Evolutionary conservation across 2,113 vertebrate species (phyloP), one percentile per base, ranked within the genome.

Genomic region (Cephalopterus ornatus): DNA sequence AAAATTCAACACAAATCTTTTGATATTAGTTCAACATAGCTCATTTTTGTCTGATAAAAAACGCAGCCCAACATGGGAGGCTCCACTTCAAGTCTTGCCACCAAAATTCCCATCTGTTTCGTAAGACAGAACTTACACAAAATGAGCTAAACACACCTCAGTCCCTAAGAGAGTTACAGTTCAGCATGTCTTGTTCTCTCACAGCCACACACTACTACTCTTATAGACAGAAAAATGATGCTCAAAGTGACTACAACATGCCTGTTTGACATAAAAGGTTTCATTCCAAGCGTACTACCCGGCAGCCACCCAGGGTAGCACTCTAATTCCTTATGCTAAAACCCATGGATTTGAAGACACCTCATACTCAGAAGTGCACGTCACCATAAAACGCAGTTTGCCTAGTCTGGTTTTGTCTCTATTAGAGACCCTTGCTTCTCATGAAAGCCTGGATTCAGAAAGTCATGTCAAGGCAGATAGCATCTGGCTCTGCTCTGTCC

Each of bases 401-500:
- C 41, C 72, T n/a, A 78, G 61, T n/a, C 47, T 75, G 28, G 47
- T 68, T 88, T 71, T 77, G 65, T 41, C 47, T 61, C 71, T 46
- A 2, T 5, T 30, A 77, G 27, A 83, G 35, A 85, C 18, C 11
- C n/a, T 56, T 46, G 33, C 65, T 78, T 46, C 66, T 78, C 46
- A 89, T 85, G 85, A 93, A 96, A 94, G 95, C 83, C 70, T 44
- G 30, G 76, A 96, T 96, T 96, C 92, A 96, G 76, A 88, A 82
- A 85, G 37, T 47, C 27, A 9, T 5, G 49, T 72, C 80, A 85
- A 78, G 28, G 49, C 82, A 85, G 75, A 90, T 13, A 93, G 88
- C 76, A 91, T 92, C 85, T 76, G 79, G 84, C 62, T 75, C 77
- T 89, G 85, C 83, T 88, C 79, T 53, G 56, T 70, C 62, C 84